These are phyloP conservation scores for Bos javanicus DNA, from an alignment of 2,113 vertebrate genomes.

Conservation along the genomic window DNA sequence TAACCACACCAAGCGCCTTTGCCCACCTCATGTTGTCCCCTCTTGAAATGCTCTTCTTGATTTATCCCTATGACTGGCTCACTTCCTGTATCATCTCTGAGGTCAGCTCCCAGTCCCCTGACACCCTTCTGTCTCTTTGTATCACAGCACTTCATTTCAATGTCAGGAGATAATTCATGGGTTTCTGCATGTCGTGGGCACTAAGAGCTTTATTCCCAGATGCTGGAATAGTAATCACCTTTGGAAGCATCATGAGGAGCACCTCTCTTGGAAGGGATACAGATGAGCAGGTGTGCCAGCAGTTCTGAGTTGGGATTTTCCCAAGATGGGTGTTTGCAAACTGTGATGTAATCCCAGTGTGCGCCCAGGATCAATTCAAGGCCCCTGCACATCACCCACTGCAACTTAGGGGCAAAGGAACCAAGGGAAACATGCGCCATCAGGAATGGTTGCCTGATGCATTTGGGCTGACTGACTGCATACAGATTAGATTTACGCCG, in stretches of 20 bases:
- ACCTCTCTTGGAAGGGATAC: not conserved
- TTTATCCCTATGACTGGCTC: too few species aligned
- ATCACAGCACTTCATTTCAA: not conserved
- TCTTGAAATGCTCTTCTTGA: not conserved
- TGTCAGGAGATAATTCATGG: not conserved
- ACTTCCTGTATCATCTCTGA: not conserved
- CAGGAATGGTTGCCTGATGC: too few species aligned
- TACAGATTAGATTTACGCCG: not conserved
- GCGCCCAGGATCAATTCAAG: not conserved
- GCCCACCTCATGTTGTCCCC: not conserved
- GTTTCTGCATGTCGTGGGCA: not conserved
- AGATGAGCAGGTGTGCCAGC: not conserved
- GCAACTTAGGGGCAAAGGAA: not conserved
- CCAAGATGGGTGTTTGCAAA: not conserved
- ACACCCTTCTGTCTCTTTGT: not conserved
- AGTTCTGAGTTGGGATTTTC: not conserved
- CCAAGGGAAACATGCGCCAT: not conserved
- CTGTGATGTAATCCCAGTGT: not conserved
- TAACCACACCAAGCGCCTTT: not conserved
- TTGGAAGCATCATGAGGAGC: not conserved
- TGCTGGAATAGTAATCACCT: not conserved
- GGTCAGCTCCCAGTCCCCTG: not conserved
- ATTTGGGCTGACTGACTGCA: not conserved
- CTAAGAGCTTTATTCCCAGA: not conserved
- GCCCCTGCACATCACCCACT: not conserved